A percentile compares a stretch with the other conserved stretches of the same genome.
Evolutionary conservation across 2,888 invertebrate species (phyloP).

Genomic region (Corbicula japonica): DNA sequence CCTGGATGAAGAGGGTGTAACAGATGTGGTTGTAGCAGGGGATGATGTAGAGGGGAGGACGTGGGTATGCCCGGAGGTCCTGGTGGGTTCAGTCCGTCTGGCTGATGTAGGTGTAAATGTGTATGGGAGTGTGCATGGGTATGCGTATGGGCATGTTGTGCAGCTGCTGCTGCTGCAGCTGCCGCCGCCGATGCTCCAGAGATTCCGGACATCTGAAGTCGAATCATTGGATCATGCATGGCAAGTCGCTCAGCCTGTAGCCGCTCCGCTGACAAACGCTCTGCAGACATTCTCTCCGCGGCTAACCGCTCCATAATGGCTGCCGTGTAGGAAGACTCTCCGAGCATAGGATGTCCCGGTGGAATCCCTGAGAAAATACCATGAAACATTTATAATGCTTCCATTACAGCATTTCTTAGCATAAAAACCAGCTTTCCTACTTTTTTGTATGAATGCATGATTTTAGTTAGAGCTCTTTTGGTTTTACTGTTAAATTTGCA

Average conservation of each 20-base stretch:
- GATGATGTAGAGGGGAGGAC: slow-evolving; percentile 65
- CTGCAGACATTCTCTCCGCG: slow-evolving; percentile 89
- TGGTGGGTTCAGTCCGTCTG: slow-evolving; percentile 63
- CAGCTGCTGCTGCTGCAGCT: slow-evolving; percentile 69
- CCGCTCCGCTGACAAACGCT: slow-evolving; percentile 89
- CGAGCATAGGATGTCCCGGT: slow-evolving; percentile 63
- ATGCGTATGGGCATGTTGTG: slow-evolving; percentile 91
- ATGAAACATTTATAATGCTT: too few relatives aligned
- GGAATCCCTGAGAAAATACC: slow-evolving; percentile 73
- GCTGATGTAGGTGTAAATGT: slow-evolving; percentile 91
- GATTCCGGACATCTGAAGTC: slow-evolving; percentile 97
- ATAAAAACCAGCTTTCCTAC: too few relatives aligned
- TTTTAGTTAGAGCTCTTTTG: too few relatives aligned
- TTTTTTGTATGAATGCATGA: too few relatives aligned
- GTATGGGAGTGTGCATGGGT: slow-evolving; percentile 97
- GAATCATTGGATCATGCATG: slow-evolving; percentile 95
- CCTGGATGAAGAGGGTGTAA: slow-evolving; percentile 74
- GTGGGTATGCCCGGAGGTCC: slow-evolving; percentile 54
- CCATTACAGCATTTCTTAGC: too few relatives aligned
- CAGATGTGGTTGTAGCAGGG: slow-evolving; percentile 67
- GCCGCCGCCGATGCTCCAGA: slow-evolving; percentile 69
- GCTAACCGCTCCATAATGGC: slow-evolving; percentile 72
- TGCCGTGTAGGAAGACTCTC: slow-evolving; percentile 64
- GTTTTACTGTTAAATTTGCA: too few relatives aligned
- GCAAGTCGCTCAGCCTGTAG: slow-evolving; percentile 87